Percentiles rank a stretch among this genome's conserved stretches.
Conservation (phyloP, 1,140 invertebrate genomes). For the Bombus cullumanus region DNA sequence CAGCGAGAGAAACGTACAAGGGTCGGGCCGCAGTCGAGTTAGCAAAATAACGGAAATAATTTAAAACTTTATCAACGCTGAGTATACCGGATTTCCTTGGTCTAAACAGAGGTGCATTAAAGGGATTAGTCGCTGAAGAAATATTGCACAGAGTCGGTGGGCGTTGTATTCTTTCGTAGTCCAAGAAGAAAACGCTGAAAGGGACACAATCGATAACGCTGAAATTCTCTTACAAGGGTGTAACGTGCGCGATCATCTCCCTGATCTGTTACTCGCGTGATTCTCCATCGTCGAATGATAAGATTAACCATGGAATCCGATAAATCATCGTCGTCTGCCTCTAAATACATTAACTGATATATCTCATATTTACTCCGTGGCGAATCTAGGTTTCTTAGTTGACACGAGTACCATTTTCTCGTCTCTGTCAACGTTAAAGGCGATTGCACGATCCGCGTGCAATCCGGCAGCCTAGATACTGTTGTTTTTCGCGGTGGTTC, state of each 20-base stretch:
- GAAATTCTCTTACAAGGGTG: neutral
- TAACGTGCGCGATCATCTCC: constrained; percentile 53
- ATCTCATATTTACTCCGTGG: neutral
- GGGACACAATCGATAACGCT: neutral
- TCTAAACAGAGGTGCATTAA: constrained; percentile 14
- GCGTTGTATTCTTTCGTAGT: neutral
- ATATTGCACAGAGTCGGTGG: neutral
- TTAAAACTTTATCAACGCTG: constrained; percentile 42
- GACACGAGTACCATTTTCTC: neutral
- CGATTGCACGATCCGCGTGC: constrained; percentile 9
- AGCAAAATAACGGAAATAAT: constrained; percentile 60
- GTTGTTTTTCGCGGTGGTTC: constrained; percentile 9
- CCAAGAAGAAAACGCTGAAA: neutral
- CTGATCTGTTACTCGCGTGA: constrained; percentile 70
- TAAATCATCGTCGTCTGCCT: neutral
- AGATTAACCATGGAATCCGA: constrained; percentile 14
- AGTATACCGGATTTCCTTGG: too few relatives aligned
- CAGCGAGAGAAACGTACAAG: neutral
- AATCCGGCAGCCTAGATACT: neutral
- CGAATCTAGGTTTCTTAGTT: neutral
- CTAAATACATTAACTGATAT: neutral
- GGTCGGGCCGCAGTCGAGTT: neutral
- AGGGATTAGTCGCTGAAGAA: constrained; percentile 24
- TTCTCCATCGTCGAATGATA: constrained; percentile 29
- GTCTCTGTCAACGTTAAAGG: neutral